Evolutionary conservation across 1,140 invertebrate species (phyloP), one percentile per base, ranked within the genome.

Genomic region (Bombyx mandarina): DNA sequence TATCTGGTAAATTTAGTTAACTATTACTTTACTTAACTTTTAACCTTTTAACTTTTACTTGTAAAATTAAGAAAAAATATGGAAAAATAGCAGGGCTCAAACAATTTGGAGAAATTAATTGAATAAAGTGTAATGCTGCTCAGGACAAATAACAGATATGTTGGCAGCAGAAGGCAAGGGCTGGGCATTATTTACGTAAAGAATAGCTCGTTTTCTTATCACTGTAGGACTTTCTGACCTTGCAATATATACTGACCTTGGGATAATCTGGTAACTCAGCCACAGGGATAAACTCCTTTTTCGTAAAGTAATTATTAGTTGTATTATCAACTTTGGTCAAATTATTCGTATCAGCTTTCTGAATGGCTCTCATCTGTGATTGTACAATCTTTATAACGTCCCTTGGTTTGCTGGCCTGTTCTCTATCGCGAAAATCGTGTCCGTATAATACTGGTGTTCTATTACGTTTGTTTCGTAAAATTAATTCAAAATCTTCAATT

Each of bases 311-410:
- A 45, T 18, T 51, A 22, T 45, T 49, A 22, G 8, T 4, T 43
- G 45, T 43, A 45, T 56, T 64, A 35, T 43, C 43, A 48, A 10
- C 12, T 46, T 63, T 67, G 7, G 18, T 1, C 43, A 56, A 51
- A 58, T 5, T 2, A 35, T 35, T 35, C 26, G 26, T 35, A 35
- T 83, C 80, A 3, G 80, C 73, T 8, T 56, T 67, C 45, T 78
- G 73, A 8, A 79, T 67, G 42, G 70, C 71, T 62, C 68, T 76
- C 12, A 82, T 52, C 60, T 79, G 71, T 3, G 52, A 55, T 1
- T 61, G 63, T 8, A 82, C 67, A 60, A 54, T 57, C 1, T 45
- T 47, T 52, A 82, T 66, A 26, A 79, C 66, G 57, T 73, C 67
- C 58, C 69, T 51, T n/a, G 64, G 59, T 51, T 54, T 65, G 26